Conservation (phyloP, 1,140 invertebrate genomes). For the Rhizoglyphus robini region DNA sequence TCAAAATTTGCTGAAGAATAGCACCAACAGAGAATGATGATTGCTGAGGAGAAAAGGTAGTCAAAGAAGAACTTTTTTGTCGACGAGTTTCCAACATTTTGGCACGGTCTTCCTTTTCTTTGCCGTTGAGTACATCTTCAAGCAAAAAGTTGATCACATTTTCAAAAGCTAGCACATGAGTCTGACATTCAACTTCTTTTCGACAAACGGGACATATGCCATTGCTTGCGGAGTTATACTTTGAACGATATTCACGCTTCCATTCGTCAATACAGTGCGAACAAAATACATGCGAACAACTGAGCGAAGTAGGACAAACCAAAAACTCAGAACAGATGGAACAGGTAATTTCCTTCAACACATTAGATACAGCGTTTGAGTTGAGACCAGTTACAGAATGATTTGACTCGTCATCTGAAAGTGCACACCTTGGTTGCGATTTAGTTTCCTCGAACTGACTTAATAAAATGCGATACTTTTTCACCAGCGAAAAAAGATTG, state of each 20-base stretch:
- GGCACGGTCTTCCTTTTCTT: background rate
- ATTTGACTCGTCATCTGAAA: too few species aligned
- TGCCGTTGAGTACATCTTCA: conserved; percentile 29
- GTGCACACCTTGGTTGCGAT: too few species aligned
- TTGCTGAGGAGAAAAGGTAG: too few species aligned
- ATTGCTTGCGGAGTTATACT: conserved; percentile 35
- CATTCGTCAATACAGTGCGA: conserved; percentile 53
- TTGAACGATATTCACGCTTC: conserved; percentile 41
- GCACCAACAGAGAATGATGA: too few species aligned
- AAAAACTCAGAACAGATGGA: conserved; percentile 63
- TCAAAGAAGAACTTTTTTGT: too few species aligned
- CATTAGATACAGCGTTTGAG: too few species aligned
- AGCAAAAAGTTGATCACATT: conserved; percentile 48
- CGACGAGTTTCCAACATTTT: background rate
- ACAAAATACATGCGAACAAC: conserved; percentile 65
- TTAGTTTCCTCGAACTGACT: too few species aligned
- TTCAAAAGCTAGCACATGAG: conserved; percentile 35
- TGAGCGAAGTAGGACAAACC: conserved; percentile 51
- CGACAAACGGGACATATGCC: conserved; percentile 54
- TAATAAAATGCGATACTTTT: too few species aligned
- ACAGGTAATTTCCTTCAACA: conserved; percentile 61
- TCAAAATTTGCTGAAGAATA: background rate
- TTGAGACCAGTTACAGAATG: too few species aligned
- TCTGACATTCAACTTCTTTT: conserved; percentile 31
- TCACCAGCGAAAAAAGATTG: too few species aligned